phyloP scores from a whole-genome alignment of 2,797 vertebrate genomes.

The Scyliorhinus canicula region DNA sequence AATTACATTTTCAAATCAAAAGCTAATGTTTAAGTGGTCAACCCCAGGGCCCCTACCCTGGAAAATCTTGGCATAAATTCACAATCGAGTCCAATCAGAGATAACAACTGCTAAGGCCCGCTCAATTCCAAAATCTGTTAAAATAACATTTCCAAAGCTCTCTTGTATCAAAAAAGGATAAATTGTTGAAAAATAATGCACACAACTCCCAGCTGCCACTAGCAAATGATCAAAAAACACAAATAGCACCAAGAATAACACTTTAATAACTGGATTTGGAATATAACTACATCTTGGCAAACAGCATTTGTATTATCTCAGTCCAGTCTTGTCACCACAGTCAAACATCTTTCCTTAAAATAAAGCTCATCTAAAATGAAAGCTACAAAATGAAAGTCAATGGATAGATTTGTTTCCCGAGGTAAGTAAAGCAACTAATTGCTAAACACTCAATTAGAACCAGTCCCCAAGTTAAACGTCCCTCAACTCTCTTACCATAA shows the following conservation, averaged over 20 bases:
- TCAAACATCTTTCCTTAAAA: background rate
- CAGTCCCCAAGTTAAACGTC: conserved; percentile 12
- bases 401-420: background rate
- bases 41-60: background rate
- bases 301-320: background rate
- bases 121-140: background rate
- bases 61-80: background rate
- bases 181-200: background rate
- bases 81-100: background rate
- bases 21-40: background rate
- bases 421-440: conserved; percentile 7
- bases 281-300: background rate
- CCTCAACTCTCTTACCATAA: background rate
- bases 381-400: background rate
- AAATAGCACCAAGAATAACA: background rate
- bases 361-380: background rate
- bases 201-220: background rate
- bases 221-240: background rate
- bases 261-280: background rate
- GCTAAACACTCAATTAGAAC: conserved; percentile 22
- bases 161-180: background rate
- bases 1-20: too few relatives aligned
- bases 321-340: background rate
- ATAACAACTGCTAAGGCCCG: background rate
- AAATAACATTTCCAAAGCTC: background rate